Evolutionary conservation across 2,888 invertebrate species (phyloP).

Genomic region (Eupelmus urozonus): DNA sequence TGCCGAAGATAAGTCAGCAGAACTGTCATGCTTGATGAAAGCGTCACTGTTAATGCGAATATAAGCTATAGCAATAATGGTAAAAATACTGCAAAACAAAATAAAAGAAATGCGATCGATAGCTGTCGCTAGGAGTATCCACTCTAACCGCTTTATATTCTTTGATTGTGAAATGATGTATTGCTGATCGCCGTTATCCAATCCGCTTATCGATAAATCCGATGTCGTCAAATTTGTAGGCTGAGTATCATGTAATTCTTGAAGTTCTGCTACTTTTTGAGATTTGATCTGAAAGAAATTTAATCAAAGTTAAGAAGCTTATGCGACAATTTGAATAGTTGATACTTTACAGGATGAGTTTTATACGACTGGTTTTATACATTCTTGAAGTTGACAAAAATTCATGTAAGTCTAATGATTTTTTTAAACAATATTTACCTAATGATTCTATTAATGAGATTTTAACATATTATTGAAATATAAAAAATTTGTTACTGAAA

Average conservation of each 20-base stretch:
- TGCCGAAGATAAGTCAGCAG: not conserved
- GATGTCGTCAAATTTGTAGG: not conserved
- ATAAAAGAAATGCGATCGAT: constrained; percentile 53
- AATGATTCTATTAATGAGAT: too few species aligned
- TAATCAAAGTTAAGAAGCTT: too few species aligned
- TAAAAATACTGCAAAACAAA: constrained; percentile 43
- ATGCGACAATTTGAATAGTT: too few species aligned
- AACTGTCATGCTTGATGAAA: constrained; percentile 24
- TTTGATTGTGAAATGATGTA: constrained; percentile 49
- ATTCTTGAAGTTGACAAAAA: too few species aligned
- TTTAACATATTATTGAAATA: too few species aligned
- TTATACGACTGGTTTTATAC: too few species aligned
- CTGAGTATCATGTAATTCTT: constrained; percentile 31
- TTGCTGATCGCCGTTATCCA: constrained; percentile 39
- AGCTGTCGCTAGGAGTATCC: constrained; percentile 54
- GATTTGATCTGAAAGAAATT: constrained; percentile 37
- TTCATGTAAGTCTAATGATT: too few species aligned
- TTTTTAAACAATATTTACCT: too few species aligned
- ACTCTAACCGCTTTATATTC: constrained; percentile 35
- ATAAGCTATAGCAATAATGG: constrained; percentile 35
- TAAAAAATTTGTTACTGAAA: too few species aligned
- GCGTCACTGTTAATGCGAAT: constrained; percentile 36
- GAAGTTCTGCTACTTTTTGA: constrained; percentile 37
- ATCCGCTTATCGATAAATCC: constrained; percentile 38
- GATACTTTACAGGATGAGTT: too few species aligned